phyloP scores from a whole-genome alignment of 2,797 vertebrate species.

The Pagetopsis macropterus region DNA sequence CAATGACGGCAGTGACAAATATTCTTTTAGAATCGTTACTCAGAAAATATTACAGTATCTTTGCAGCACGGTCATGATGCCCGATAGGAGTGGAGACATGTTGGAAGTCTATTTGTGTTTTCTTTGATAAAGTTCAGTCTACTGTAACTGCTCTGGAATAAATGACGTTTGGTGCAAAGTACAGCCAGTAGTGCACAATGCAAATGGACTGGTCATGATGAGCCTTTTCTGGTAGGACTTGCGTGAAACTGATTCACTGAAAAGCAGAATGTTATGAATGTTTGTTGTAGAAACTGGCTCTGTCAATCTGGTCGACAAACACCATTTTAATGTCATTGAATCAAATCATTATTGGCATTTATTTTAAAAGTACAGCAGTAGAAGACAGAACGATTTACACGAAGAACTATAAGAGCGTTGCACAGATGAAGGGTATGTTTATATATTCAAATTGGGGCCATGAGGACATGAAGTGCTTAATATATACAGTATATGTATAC shows the following conservation, averaged over 20 bases:
- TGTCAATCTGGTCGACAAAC: neutral
- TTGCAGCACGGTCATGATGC: neutral
- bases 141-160: slow-evolving; percentile 4
- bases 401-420: too few relatives aligned
- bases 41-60: neutral
- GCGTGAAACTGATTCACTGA: neutral
- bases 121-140: slow-evolving; percentile 24
- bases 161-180: neutral
- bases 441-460: neutral
- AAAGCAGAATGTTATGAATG: neutral
- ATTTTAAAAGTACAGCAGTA: neutral
- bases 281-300: neutral
- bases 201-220: neutral
- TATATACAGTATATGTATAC: too few relatives aligned
- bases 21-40: neutral
- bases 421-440: too few relatives aligned
- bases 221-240: neutral
- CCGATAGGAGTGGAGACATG: neutral
- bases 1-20: neutral
- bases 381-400: neutral
- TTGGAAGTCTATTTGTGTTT: slow-evolving; percentile 13
- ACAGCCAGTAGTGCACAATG: neutral
- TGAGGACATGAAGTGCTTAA: neutral
- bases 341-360: neutral
- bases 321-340: neutral